phyloP scores from a whole-genome alignment of 2,797 vertebrate genomes.

The Arctocebus calabarensis region DNA sequence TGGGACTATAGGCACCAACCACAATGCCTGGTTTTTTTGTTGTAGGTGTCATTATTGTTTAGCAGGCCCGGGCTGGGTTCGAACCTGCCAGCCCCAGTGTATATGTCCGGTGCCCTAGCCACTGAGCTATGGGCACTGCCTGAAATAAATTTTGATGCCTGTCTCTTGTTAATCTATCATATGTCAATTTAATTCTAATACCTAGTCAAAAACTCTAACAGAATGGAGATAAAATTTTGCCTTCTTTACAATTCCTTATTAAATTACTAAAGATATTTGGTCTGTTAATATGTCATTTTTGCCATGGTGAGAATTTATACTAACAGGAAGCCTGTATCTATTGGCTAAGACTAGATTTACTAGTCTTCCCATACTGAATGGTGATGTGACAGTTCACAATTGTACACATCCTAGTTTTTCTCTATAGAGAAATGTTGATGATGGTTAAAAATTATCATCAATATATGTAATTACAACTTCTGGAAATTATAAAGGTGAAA shows the following conservation, averaged over 20 bases:
- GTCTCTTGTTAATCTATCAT: background rate
- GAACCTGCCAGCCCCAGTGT: too few species aligned
- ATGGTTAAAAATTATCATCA: background rate
- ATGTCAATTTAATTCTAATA: background rate
- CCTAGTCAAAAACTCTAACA: background rate
- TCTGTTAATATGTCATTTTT: background rate
- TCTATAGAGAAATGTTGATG: background rate
- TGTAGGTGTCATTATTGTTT: too few species aligned
- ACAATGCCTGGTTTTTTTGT: too few species aligned
- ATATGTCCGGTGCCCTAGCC: too few species aligned
- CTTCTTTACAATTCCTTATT: background rate
- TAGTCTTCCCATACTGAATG: background rate
- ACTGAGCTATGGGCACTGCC: too few species aligned
- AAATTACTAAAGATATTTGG: background rate
- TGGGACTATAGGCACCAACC: too few species aligned
- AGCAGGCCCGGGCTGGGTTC: too few species aligned
- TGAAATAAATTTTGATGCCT: background rate
- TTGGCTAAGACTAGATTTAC: too few species aligned
- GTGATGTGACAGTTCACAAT: background rate
- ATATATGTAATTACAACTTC: background rate
- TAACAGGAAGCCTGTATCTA: background rate
- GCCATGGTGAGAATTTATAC: background rate
- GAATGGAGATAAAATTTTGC: background rate
- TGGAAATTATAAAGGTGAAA: background rate
- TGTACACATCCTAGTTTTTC: background rate